phyloP scores from a whole-genome alignment of 1,140 invertebrate genomes.

The Ylistrum balloti region DNA sequence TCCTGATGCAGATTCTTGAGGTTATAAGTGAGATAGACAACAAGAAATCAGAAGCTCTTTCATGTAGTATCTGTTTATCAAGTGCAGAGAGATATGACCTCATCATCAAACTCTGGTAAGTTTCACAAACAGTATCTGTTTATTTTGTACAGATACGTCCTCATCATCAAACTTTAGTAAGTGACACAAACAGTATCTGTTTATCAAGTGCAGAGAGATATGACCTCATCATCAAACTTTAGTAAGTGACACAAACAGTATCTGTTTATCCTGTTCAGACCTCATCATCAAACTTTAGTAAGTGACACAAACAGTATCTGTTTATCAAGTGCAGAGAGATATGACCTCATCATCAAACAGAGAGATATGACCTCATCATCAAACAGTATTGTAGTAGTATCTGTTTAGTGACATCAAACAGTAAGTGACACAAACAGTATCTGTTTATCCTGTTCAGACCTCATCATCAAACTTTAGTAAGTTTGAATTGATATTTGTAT shows the following conservation, averaged over 20 bases:
- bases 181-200: neutral
- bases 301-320: neutral
- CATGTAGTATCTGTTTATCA: neutral
- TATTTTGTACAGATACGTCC: neutral
- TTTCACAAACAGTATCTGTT: too few relatives aligned
- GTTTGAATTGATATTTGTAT: too few relatives aligned
- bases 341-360: neutral
- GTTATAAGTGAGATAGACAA: conserved; percentile 4
- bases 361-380: too few relatives aligned
- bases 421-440: neutral
- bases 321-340: neutral
- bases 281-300: too few relatives aligned
- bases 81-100: neutral
- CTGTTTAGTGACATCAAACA: too few relatives aligned
- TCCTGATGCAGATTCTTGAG: neutral
- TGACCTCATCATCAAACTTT: neutral
- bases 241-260: neutral
- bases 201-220: neutral
- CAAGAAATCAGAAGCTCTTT: neutral
- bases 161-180: too few relatives aligned
- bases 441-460: neutral
- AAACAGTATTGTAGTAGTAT: too few relatives aligned
- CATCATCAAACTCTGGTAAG: neutral
- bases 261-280: too few relatives aligned
- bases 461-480: neutral